phyloP scores from a whole-genome alignment of 2,113 vertebrate species.

The Hippocampus guttulatus region DNA sequence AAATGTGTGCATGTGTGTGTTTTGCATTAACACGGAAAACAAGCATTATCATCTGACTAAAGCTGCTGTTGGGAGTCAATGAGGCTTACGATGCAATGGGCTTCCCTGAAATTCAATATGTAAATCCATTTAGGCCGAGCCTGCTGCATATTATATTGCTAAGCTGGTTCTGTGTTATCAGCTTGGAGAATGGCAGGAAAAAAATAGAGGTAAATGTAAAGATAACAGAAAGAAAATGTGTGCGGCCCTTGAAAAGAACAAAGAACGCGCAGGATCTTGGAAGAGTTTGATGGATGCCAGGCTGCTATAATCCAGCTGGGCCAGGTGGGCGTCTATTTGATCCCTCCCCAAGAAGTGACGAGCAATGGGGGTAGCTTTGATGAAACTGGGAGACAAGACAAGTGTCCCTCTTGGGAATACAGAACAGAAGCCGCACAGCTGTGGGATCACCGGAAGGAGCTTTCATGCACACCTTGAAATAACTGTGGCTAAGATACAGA shows the following conservation, averaged over 20 bases:
- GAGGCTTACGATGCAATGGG: constrained; percentile 61
- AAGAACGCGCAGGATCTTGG: constrained; percentile 8
- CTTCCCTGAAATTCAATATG: constrained; percentile 74
- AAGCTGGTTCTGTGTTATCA: constrained; percentile 45
- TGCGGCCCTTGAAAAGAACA: constrained; percentile 29
- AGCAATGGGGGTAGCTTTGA: constrained; percentile 53
- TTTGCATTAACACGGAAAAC: constrained; percentile 70
- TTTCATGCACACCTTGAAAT: constrained; percentile 46
- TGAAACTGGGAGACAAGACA: constrained; percentile 52
- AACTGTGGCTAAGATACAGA: constrained; percentile 18
- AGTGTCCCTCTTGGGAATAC: constrained; percentile 53
- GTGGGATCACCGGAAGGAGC: constrained; percentile 30
- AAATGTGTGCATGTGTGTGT: constrained; percentile 26
- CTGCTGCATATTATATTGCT: constrained; percentile 60
- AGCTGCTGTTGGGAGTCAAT: constrained; percentile 64
- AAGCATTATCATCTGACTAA: constrained; percentile 72
- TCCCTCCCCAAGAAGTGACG: constrained; percentile 43
- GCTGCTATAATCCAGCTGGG: constrained; percentile 39
- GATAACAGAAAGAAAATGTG: constrained; percentile 23
- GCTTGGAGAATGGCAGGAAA: constrained; percentile 26
- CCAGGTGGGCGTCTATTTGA: constrained; percentile 60
- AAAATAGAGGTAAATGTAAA: constrained; percentile 37
- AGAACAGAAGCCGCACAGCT: constrained; percentile 45
- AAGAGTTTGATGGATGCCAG: constrained; percentile 23
- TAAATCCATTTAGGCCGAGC: constrained; percentile 74